Conservation (phyloP, 92 coral and sea anemone species). For the Micromussa lordhowensis region DNA sequence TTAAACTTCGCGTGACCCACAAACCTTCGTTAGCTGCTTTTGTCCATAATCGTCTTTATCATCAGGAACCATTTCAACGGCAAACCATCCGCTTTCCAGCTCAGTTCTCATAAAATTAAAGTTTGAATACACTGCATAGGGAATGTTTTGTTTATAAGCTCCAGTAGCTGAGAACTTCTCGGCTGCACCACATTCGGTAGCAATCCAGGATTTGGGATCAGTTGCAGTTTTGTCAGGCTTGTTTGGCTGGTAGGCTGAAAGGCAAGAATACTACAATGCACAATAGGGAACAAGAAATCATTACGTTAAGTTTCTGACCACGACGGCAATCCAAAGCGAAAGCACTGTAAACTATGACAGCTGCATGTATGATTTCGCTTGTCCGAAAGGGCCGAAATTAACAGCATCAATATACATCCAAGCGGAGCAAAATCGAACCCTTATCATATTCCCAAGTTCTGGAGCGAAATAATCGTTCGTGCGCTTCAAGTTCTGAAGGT, state of each 20-base stretch:
- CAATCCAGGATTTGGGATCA: slow-evolving; percentile 82
- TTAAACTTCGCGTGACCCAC: neutral
- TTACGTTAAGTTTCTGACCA: neutral
- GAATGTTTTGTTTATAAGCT: slow-evolving; percentile 57
- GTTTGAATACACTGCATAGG: slow-evolving; percentile 67
- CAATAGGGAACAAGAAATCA: neutral
- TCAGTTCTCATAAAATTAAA: slow-evolving; percentile 76
- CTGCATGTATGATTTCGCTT: no score
- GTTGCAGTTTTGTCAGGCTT: slow-evolving; percentile 81
- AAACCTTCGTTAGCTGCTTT: slow-evolving; percentile 79
- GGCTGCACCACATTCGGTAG: slow-evolving; percentile 84
- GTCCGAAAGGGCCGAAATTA: neutral
- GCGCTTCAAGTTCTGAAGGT: neutral
- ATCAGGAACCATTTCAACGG: slow-evolving; percentile 73
- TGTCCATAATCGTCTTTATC: slow-evolving; percentile 69
- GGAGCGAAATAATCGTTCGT: no score
- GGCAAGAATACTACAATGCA: neutral
- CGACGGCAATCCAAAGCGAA: neutral
- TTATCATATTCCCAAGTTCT: no score
- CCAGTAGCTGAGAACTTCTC: slow-evolving; percentile 88
- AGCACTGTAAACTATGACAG: no score
- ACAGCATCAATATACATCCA: neutral
- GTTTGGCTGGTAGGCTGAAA: slow-evolving; percentile 73
- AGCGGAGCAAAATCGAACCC: no score
- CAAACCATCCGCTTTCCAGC: slow-evolving; percentile 92